A percentile compares a stretch with the other conserved stretches of the same genome.
These are phyloP conservation scores for Elgaria multicarinata DNA, from an alignment of 2,113 vertebrate species.

Conservation along the genomic window DNA sequence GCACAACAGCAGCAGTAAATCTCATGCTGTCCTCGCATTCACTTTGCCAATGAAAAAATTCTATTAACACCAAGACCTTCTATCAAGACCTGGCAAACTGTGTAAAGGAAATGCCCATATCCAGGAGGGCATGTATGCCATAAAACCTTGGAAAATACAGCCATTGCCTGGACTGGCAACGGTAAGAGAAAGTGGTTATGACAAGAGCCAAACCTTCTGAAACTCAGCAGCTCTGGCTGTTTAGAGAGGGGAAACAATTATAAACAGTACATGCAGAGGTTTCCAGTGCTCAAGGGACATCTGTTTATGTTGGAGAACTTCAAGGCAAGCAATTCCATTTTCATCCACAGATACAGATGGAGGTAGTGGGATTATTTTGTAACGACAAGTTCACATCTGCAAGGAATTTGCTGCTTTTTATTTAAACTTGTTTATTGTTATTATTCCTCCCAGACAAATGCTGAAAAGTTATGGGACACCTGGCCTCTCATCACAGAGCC, in stretches of 20 bases:
- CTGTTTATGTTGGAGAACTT: constrained; percentile 55
- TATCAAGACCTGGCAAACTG: constrained; percentile 27
- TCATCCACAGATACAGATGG: constrained; percentile 27
- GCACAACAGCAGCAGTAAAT: not conserved
- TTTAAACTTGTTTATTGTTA: constrained; percentile 1
- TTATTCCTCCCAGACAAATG: not conserved
- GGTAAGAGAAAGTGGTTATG: constrained; percentile 36
- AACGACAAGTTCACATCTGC: constrained; percentile 23
- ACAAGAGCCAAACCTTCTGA: constrained; percentile 54
- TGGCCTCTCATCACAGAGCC: not conserved
- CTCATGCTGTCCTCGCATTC: not conserved
- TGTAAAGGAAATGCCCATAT: constrained; percentile 28
- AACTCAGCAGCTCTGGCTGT: constrained; percentile 19
- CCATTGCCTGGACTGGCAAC: constrained; percentile 26
- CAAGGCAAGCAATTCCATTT: constrained; percentile 47
- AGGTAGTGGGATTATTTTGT: constrained; percentile 13
- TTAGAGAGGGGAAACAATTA: constrained; percentile 23
- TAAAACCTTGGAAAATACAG: constrained; percentile 33
- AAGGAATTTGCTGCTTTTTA: constrained; percentile 46
- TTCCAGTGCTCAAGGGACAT: constrained; percentile 44
- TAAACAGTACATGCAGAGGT: constrained; percentile 43
- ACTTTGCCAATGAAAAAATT: not conserved
- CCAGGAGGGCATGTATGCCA: not conserved
- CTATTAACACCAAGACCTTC: not conserved
- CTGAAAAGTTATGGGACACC: not conserved